These are phyloP conservation scores for Aplochiton taeniatus DNA, from an alignment of 2,797 vertebrate genomes.

Conservation along the genomic window DNA sequence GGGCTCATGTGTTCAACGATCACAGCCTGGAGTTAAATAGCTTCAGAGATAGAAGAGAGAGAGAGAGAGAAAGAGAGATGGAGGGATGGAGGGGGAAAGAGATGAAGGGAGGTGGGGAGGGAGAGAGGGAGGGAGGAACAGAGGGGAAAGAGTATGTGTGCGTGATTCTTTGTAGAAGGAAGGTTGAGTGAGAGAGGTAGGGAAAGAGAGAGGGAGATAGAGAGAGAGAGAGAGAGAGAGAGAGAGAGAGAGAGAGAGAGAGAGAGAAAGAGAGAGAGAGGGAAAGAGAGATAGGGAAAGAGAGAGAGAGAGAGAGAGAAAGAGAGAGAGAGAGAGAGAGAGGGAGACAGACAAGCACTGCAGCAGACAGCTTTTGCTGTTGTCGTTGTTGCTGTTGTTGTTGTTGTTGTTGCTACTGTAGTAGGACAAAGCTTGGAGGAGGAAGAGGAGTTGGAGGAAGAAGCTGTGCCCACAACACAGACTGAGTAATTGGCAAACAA, in stretches of 20 bases:
- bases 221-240: neutral
- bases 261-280: neutral
- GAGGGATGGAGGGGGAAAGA: too few species aligned
- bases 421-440: slow-evolving; percentile 36
- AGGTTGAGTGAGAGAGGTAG: too few species aligned
- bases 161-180: too few species aligned
- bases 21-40: slow-evolving; percentile 22
- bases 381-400: slow-evolving; percentile 27
- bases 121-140: too few species aligned
- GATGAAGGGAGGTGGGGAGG: too few species aligned
- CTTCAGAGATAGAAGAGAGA: too few species aligned
- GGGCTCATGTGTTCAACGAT: slow-evolving; percentile 35
- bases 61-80: too few species aligned
- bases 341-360: neutral
- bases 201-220: neutral
- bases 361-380: slow-evolving; percentile 24
- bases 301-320: neutral
- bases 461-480: slow-evolving; percentile 29
- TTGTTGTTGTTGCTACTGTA: too few species aligned
- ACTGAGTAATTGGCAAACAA: slow-evolving; percentile 45
- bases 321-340: neutral
- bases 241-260: neutral
- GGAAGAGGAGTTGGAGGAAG: slow-evolving; percentile 23
- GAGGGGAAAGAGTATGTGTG: too few species aligned
- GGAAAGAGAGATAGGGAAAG: neutral